Base-by-base conservation (phyloP, 2,113 vertebrate species). In the Gallinago media region DNA sequence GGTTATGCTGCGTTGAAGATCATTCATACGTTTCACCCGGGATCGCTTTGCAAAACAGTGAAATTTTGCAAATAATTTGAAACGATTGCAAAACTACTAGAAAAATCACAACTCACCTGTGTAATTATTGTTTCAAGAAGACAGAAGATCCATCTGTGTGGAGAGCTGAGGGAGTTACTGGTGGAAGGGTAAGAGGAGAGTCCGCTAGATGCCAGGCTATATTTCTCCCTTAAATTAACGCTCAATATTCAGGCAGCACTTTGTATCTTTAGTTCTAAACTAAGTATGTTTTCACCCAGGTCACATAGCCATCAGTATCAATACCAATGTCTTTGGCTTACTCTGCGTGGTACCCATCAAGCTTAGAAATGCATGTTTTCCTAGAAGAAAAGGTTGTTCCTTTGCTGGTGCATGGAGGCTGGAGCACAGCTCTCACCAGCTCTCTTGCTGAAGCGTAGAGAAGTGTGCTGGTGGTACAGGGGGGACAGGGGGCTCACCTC, bases 381-480 rank as follows among this genome's bases (percentile, higher is more conserved):
- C n/a, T 44, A 56, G 22, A 65, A 84, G 22, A 44, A 72, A n/a
- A 16, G 59, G 32, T 17, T n/a, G 27, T 49, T 85, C 31, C 49
- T 83, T 49, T 17, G 12, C 8, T 31, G 76, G 11, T 0, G 0
- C 22, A 38, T 36, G 76, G 46, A 15, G 19, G 15, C 18, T 15
- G 38, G 38, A 56, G 52, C 47, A 12, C 2, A 3, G 26, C 11
- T 46, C n/a, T 29, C 5, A 0, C n/a, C 1, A 2, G 4, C 76
- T 72, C 21, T n/a, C n/a, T 52, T 0, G 0, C 46, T 12, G 3
- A 38, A 42, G 25, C 6, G 9, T 6, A 34, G 44, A 84, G 63
- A 56, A 73, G 19, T 4, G 15, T 2, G 0, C 44, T 70, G 70
- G 6, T 55, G 65, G 42, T 32, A 56, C n/a, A 44, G 27, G 26